Percentiles rank a stretch among this genome's conserved stretches.
These are phyloP conservation scores for Acromyrmex heyeri DNA, from an alignment of 1,140 invertebrate genomes.

Conservation along the genomic window DNA sequence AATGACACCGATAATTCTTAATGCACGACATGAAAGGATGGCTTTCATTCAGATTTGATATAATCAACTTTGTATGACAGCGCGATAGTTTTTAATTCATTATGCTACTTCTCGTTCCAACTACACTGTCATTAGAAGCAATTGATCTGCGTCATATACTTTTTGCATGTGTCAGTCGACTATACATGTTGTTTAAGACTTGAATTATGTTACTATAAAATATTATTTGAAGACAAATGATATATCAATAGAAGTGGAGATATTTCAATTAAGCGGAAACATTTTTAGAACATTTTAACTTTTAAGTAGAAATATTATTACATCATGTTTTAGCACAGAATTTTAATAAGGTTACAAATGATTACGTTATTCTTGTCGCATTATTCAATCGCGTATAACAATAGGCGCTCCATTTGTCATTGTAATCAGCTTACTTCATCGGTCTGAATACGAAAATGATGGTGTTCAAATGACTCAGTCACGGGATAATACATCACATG, in stretches of 20 bases:
- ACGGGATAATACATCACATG: slow-evolving; percentile 35
- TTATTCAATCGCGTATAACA: slow-evolving; percentile 29
- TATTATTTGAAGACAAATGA: not conserved
- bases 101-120: not conserved
- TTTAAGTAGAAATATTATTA: not conserved
- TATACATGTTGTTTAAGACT: not conserved
- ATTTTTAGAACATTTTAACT: not conserved
- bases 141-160: not conserved
- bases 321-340: not conserved
- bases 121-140: not conserved
- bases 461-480: slow-evolving; percentile 53
- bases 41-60: not conserved
- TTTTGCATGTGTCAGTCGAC: not conserved
- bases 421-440: slow-evolving; percentile 57
- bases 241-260: not conserved
- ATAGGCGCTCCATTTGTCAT: slow-evolving; percentile 9
- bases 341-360: not conserved
- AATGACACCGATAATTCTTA: not conserved
- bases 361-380: not conserved
- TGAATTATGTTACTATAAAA: slow-evolving; percentile 13
- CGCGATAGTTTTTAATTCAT: not conserved
- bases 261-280: not conserved
- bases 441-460: slow-evolving; percentile 63
- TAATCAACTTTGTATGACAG: not conserved
- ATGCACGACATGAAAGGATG: not conserved